These are phyloP conservation scores for Oncorhynchus mykiss DNA, from an alignment of 2,113 vertebrate genomes.

Conservation along the genomic window DNA sequence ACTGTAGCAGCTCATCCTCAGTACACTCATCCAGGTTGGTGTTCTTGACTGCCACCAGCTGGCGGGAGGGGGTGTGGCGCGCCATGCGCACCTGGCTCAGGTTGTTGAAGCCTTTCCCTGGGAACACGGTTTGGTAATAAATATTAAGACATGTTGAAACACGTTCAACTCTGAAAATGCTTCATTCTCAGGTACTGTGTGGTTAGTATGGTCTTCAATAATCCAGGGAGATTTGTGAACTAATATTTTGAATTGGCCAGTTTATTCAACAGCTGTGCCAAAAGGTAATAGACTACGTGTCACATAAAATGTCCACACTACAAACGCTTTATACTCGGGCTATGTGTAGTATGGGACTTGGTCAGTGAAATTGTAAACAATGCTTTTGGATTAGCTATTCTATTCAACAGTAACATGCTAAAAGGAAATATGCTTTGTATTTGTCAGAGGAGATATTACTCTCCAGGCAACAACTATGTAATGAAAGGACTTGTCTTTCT, in stretches of 20 bases:
- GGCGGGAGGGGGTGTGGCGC: constrained; percentile 85
- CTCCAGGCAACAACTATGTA: not conserved
- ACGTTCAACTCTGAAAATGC: not conserved
- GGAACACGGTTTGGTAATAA: constrained; percentile 7
- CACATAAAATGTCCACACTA: no score
- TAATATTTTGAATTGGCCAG: no score
- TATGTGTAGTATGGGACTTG: no score
- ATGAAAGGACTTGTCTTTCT: not conserved
- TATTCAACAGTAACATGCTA: no score
- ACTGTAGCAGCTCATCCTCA: constrained; percentile 88
- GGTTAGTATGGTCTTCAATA: not conserved
- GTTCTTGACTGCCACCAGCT: constrained; percentile 86
- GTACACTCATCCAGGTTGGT: constrained; percentile 94
- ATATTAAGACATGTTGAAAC: not conserved
- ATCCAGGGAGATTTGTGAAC: no score
- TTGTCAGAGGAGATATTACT: not conserved
- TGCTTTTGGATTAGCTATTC: no score
- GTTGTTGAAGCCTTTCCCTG: constrained; percentile 91
- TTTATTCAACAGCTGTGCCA: no score
- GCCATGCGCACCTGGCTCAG: constrained; percentile 90
- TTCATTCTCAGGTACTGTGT: not conserved
- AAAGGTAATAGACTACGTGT: no score
- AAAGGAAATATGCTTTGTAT: not conserved
- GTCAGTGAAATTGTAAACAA: no score
- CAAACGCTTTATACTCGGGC: no score